A percentile compares a stretch with the other conserved stretches of the same genome.
Evolutionary conservation across 2,797 vertebrate species (phyloP).

Genomic region (Sylvilagus floridanus): DNA sequence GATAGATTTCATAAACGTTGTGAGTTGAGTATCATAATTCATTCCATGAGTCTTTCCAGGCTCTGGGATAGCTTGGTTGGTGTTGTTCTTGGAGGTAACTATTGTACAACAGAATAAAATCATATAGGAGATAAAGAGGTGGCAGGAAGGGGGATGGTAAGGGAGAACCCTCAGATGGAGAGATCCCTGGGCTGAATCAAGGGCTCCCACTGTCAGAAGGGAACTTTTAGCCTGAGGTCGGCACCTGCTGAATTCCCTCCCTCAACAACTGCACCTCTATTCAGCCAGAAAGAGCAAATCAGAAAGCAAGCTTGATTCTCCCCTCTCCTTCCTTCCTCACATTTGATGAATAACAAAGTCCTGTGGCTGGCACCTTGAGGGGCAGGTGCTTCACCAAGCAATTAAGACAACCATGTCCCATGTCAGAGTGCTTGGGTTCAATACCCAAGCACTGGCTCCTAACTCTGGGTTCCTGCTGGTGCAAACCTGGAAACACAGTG

Average conservation of each 20-base stretch:
- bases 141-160: background rate
- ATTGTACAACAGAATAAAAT: background rate
- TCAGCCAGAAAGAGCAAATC: background rate
- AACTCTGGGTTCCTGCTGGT: no score
- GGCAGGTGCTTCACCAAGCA: no score
- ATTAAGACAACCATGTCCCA: no score
- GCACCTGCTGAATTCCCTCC: background rate
- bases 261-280: background rate
- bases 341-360: background rate
- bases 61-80: background rate
- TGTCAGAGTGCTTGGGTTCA: no score
- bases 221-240: background rate
- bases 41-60: background rate
- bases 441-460: no score
- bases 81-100: background rate
- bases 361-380: background rate
- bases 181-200: background rate
- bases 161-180: background rate
- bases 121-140: background rate
- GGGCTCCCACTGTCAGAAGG: background rate
- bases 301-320: background rate
- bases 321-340: background rate
- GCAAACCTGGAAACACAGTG: no score
- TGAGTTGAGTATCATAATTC: background rate
- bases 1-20: background rate